Percentiles rank a stretch among this genome's conserved stretches.
Conservation (phyloP, 30 jellyfish, hydroid and myxozoan species). For the Aurelia aurita complex sp. Pacific region DNA sequence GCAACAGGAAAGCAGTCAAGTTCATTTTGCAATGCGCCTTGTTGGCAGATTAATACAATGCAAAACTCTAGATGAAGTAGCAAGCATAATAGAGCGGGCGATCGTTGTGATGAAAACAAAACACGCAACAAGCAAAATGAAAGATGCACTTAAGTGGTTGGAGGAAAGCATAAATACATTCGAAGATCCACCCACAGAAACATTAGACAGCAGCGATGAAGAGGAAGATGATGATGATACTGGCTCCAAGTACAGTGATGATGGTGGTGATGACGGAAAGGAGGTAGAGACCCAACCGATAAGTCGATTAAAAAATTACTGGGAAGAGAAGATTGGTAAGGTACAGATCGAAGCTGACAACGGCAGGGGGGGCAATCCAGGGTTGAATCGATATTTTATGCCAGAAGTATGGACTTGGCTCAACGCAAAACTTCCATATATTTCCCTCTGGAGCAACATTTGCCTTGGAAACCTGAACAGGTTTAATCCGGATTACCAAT, state of each 20-base stretch:
- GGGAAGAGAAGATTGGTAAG: not conserved
- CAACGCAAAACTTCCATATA: not conserved
- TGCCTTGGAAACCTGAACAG: constrained; percentile 23
- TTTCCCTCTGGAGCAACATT: constrained; percentile 14
- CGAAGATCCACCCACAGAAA: no score
- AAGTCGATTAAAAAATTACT: not conserved
- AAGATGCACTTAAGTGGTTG: constrained; percentile 2
- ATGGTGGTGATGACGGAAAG: not conserved
- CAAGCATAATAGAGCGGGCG: not conserved
- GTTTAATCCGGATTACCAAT: not conserved
- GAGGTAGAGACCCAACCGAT: not conserved
- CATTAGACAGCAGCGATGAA: not conserved
- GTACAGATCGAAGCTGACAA: not conserved
- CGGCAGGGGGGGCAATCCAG: not conserved
- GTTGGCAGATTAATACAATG: constrained; percentile 13
- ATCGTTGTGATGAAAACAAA: not conserved
- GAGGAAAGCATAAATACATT: constrained; percentile 9
- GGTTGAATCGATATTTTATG: constrained; percentile 4
- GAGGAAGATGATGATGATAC: not conserved
- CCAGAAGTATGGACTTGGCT: not conserved
- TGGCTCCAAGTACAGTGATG: no score
- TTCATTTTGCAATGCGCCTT: constrained; percentile 20
- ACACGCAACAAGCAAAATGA: constrained; percentile 4
- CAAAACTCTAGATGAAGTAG: not conserved
- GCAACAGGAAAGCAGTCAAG: constrained; percentile 19